Evolutionary conservation across 1,140 invertebrate species (phyloP).

Genomic region (Heliconius melpomene): DNA sequence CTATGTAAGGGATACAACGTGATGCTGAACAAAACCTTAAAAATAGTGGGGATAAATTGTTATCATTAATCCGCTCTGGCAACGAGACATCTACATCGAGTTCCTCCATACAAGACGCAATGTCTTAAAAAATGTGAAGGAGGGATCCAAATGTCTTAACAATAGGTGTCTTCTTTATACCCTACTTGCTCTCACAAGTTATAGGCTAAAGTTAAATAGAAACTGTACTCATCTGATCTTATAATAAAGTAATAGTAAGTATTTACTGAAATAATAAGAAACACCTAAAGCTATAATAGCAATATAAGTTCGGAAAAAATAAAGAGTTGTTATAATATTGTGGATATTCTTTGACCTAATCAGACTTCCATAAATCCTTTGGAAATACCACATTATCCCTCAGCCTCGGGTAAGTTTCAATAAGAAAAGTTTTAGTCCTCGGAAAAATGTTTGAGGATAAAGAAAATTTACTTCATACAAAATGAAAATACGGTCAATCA

Average conservation of each 20-base stretch:
- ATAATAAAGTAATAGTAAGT: background rate
- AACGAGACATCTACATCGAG: too few relatives aligned
- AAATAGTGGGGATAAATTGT: too few relatives aligned
- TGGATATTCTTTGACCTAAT: conserved; percentile 26
- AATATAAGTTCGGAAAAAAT: background rate
- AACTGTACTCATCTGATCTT: background rate
- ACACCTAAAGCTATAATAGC: background rate
- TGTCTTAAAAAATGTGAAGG: too few relatives aligned
- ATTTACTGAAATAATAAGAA: background rate
- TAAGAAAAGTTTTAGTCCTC: conserved; percentile 34
- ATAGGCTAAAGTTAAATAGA: too few relatives aligned
- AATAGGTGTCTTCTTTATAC: too few relatives aligned
- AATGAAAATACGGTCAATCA: conserved; percentile 17
- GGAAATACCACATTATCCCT: conserved; percentile 33
- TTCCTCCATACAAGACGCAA: too few relatives aligned
- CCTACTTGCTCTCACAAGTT: too few relatives aligned
- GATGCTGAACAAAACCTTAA: too few relatives aligned
- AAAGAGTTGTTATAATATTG: conserved; percentile 4
- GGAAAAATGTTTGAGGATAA: conserved; percentile 30
- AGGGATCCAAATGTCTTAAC: too few relatives aligned
- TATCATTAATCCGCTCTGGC: too few relatives aligned
- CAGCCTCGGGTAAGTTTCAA: conserved; percentile 31
- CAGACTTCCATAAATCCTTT: conserved; percentile 33
- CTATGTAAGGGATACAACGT: too few relatives aligned
- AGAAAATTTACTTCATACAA: conserved; percentile 25